Evolutionary conservation across 2,797 vertebrate genomes (phyloP), one percentile per base, ranked within the genome.

Genomic region (Hyperoplus lanceolatus): DNA sequence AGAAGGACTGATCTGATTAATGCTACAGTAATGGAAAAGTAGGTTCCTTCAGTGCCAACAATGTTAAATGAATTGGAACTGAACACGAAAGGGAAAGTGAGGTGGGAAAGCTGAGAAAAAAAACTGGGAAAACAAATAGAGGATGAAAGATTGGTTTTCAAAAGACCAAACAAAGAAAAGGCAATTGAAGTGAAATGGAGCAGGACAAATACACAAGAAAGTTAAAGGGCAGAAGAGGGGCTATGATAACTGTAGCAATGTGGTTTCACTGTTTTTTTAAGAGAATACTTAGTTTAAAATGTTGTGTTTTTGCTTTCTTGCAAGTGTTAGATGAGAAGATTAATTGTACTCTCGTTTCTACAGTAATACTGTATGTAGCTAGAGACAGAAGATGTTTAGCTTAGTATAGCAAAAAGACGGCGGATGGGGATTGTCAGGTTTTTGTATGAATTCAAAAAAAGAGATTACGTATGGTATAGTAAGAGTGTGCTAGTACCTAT

Each of bases 21-120:
- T 90, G 80, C 73, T 75, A 80, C 71, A 54, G 86, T 88, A 88
- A 91, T 89, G 89, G 89, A 91, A 91, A 90, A 90, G 75, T 81
- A 64, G 57, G 80, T 80, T 83, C 55, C 67, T 77, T 29, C 75
- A 6, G 69, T 1, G 85, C 85, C 84, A 84, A 79, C 82, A 66
- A 75, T 70, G 73, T 83, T 87, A 79, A 87, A 89, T 90, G 89
- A 89, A 87, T 83, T 89, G 87, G 68, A 90, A 87, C 87, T 36
- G 86, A 75, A 82, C 50, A 82, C 85, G 80, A 83, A 81, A 77
- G 75, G 74, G 36, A 88, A 86, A 75, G 75, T 67, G 76, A 90
- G 80, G 75, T 77, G 69, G 77, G 70, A 82, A 53, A 29, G 0
- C 38, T 48, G 50, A 74, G 65, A 68, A 29, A 67, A 72, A 60